A percentile compares a stretch with the other conserved stretches of the same genome.
These are phyloP conservation scores for Mastacembelus armatus DNA, from an alignment of 2,797 vertebrate genomes.

Conservation along the genomic window DNA sequence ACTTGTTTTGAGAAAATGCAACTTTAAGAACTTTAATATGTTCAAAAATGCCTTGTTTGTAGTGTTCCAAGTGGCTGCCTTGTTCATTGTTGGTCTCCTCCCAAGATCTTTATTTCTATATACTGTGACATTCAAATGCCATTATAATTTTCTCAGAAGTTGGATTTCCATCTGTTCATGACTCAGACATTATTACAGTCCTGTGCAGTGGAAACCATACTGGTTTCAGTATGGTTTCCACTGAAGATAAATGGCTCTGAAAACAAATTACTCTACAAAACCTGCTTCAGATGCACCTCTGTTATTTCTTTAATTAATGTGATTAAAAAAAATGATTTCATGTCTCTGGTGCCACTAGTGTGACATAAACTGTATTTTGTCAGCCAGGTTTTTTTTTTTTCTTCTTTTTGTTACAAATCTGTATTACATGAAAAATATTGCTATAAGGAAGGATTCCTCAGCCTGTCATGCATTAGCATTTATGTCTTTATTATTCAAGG, in stretches of 20 bases:
- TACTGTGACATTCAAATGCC: constrained; percentile 8
- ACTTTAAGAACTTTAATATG: no score
- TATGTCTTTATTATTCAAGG: constrained; percentile 61
- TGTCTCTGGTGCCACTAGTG: neutral
- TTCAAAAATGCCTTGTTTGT: no score
- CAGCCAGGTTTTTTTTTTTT: constrained; percentile 4
- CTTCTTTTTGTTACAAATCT: constrained; percentile 22
- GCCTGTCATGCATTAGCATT: constrained; percentile 25
- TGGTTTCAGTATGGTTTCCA: neutral
- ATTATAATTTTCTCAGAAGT: neutral
- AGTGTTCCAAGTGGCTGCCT: neutral
- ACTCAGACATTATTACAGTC: neutral
- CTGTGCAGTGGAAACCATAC: neutral
- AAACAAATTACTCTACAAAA: no score
- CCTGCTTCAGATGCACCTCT: no score
- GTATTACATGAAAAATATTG: constrained; percentile 25
- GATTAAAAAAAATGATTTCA: constrained; percentile 2
- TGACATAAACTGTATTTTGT: constrained; percentile 7
- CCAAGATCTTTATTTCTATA: neutral
- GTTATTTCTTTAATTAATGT: no score
- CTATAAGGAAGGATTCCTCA: constrained; percentile 26
- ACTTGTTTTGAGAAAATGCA: no score
- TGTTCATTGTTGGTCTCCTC: neutral
- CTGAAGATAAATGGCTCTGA: neutral
- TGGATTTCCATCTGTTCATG: neutral